A percentile compares a stretch with the other conserved stretches of the same genome.
phyloP scores from a whole-genome alignment of 2,797 vertebrate genomes.

The Sphenodon punctatus region DNA sequence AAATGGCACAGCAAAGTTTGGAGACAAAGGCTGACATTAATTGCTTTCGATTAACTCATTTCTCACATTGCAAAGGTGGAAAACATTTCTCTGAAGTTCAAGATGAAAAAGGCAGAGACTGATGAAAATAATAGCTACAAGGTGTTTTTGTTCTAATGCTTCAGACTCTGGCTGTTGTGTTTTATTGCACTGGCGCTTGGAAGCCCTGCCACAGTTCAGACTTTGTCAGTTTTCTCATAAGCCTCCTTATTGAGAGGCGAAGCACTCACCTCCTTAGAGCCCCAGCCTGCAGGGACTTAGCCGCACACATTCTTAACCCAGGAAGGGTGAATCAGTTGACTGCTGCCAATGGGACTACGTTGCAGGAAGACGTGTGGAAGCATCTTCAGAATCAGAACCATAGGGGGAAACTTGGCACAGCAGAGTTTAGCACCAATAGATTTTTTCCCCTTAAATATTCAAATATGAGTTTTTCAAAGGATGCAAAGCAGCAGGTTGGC shows the following conservation, averaged over 20 bases:
- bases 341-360: neutral
- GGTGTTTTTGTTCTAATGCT: neutral
- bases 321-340: neutral
- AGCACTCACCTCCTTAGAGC: neutral
- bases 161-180: neutral
- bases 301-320: neutral
- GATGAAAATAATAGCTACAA: constrained; percentile 14
- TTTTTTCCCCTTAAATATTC: neutral
- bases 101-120: constrained; percentile 24
- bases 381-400: neutral
- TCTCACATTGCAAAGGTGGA: constrained; percentile 34
- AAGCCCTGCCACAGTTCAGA: neutral
- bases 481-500: neutral
- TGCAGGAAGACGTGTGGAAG: neutral
- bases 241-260: neutral
- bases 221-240: neutral
- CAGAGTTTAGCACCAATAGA: neutral
- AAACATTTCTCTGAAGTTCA: constrained; percentile 17
- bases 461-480: neutral
- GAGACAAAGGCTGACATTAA: neutral
- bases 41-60: constrained; percentile 62
- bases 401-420: neutral
- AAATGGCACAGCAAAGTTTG: neutral
- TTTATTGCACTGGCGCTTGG: constrained; percentile 8
- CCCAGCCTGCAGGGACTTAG: neutral